Percentiles rank a stretch among this genome's conserved stretches.
Evolutionary conservation across 2,113 vertebrate species (phyloP).

Genomic region (Siphamia tubifer): DNA sequence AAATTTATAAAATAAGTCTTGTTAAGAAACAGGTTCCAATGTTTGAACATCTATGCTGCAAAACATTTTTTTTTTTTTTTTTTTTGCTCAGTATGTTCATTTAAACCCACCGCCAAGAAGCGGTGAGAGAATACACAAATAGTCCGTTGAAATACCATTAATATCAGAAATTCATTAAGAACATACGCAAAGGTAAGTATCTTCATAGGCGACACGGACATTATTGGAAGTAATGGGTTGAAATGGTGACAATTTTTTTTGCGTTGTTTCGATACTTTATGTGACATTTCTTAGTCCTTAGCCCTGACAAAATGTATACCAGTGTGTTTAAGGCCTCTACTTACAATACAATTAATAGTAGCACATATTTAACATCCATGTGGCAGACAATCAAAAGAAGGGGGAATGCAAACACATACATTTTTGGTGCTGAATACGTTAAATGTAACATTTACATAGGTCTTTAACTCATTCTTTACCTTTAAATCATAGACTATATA

Average conservation of each 20-base stretch:
- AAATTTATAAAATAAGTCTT: conserved; percentile 38
- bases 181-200: conserved; percentile 11
- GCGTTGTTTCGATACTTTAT: conserved; percentile 16
- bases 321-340: conserved; percentile 72
- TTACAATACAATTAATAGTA: conserved; percentile 63
- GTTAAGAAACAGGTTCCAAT: conserved; percentile 27
- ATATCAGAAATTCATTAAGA: conserved; percentile 32
- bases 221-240: conserved; percentile 19
- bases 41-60: conserved; percentile 13
- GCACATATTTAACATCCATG: conserved; percentile 38
- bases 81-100: conserved; percentile 35
- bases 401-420: conserved; percentile 15
- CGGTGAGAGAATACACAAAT: conserved; percentile 9
- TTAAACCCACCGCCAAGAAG: neutral
- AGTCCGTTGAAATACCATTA: conserved; percentile 10
- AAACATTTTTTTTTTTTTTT: conserved; percentile 12
- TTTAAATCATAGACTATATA: neutral
- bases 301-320: conserved; percentile 55
- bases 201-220: conserved; percentile 5
- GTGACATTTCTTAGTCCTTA: conserved; percentile 56
- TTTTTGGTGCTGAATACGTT: conserved; percentile 38
- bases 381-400: conserved; percentile 27
- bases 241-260: conserved; percentile 47
- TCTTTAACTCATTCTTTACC: conserved; percentile 1
- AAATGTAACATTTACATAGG: conserved; percentile 10